These are phyloP conservation scores for Lycocerus yunnanus DNA, from an alignment of 2,888 invertebrate species.

Conservation along the genomic window DNA sequence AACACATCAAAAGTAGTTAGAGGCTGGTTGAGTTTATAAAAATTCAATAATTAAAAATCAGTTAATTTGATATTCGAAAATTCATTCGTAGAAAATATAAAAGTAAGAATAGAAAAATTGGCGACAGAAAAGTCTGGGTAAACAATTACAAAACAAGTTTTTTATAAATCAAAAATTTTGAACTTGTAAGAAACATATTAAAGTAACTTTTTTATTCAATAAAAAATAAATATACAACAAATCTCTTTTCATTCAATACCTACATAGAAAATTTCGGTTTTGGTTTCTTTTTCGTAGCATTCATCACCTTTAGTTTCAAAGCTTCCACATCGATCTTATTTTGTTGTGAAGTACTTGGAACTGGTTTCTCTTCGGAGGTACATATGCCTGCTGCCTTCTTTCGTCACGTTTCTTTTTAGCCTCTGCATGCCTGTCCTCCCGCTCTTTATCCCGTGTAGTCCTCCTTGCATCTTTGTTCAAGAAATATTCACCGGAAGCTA, in stretches of 20 bases:
- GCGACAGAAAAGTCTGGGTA: no score
- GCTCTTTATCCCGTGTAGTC: slow-evolving; percentile 72
- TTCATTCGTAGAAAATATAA: no score
- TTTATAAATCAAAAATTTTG: not conserved
- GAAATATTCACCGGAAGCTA: slow-evolving; percentile 97
- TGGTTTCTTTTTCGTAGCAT: slow-evolving; percentile 61
- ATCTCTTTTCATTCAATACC: not conserved
- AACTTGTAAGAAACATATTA: not conserved
- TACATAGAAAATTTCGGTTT: not conserved
- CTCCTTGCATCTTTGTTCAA: slow-evolving; percentile 82
- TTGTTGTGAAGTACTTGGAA: slow-evolving; percentile 44
- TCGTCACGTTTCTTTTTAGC: slow-evolving; percentile 76
- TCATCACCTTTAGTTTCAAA: slow-evolving; percentile 78
- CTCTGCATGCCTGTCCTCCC: slow-evolving; percentile 76
- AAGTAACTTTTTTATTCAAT: not conserved
- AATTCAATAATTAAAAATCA: no score
- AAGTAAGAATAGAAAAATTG: no score
- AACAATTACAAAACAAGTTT: not conserved
- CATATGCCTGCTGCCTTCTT: slow-evolving; percentile 77
- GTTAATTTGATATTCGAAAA: no score
- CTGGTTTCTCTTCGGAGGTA: slow-evolving; percentile 71
- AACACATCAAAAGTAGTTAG: no score
- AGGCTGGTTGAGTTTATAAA: no score
- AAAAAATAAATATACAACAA: not conserved
- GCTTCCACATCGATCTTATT: slow-evolving; percentile 68